Percentiles rank a stretch among this genome's conserved stretches.
Conservation (phyloP, 1,140 invertebrate genomes). For the Akabosia matsudoensis region DNA sequence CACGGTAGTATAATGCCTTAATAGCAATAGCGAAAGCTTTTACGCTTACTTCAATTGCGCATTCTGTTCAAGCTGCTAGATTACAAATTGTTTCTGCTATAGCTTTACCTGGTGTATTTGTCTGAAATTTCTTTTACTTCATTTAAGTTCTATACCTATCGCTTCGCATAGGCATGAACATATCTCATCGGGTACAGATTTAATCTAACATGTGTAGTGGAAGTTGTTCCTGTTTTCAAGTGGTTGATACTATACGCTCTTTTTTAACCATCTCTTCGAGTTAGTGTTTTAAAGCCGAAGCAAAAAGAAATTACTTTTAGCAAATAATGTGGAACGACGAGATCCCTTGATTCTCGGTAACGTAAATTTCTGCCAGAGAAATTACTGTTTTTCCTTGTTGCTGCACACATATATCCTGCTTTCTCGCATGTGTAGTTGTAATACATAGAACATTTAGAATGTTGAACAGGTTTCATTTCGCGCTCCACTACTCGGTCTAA, state of each 20-base stretch:
- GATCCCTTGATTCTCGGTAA: conserved; percentile 10
- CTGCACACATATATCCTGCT: not conserved
- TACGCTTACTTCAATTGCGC: too few species aligned
- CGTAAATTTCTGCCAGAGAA: conserved; percentile 18
- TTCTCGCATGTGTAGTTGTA: not conserved
- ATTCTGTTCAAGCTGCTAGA: conserved; percentile 22
- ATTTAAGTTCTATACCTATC: not conserved
- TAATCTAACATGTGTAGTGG: too few species aligned
- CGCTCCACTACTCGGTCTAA: not conserved
- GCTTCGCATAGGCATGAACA: not conserved
- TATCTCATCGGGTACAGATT: too few species aligned
- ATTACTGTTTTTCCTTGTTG: conserved; percentile 15
- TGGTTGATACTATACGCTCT: too few species aligned
- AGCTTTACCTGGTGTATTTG: too few species aligned
- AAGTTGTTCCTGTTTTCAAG: too few species aligned
- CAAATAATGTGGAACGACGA: conserved; percentile 13
- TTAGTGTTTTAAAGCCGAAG: conserved; percentile 1
- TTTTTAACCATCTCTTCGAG: not conserved
- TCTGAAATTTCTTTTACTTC: not conserved
- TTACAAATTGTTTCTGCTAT: conserved; percentile 22
- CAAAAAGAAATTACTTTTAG: conserved; percentile 19
- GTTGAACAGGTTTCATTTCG: not conserved
- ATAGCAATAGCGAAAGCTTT: too few species aligned
- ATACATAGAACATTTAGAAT: not conserved
- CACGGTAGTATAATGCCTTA: not conserved